These are phyloP conservation scores for Allobates femoralis DNA, from an alignment of 2,797 vertebrate genomes.

Conservation along the genomic window DNA sequence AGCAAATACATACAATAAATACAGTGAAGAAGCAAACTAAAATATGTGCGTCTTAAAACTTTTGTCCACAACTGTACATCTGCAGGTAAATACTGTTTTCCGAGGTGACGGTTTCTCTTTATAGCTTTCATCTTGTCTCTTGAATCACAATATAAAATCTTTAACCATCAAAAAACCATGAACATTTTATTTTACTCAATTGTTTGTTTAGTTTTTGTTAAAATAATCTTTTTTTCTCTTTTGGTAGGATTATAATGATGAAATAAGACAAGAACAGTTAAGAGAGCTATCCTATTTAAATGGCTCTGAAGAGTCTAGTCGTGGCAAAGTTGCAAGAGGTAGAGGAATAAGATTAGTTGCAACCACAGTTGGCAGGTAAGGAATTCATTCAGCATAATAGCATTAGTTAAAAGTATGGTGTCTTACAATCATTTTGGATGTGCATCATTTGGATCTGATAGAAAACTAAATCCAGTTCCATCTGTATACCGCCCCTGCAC, in stretches of 20 bases:
- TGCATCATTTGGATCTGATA: not conserved
- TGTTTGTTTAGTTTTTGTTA: not conserved
- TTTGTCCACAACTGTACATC: too few relatives aligned
- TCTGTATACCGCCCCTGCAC: not conserved
- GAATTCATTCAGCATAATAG: not conserved
- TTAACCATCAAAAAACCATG: not conserved
- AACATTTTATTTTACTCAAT: not conserved
- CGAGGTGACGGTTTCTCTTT: not conserved
- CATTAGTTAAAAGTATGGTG: not conserved
- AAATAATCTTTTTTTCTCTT: not conserved
- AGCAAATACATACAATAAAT: too few relatives aligned
- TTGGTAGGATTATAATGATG: slow-evolving; percentile 94
- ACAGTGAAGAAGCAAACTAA: too few relatives aligned
- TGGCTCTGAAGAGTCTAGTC: slow-evolving; percentile 89
- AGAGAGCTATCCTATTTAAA: slow-evolving; percentile 95
- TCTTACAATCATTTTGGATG: not conserved
- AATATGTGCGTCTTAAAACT: too few relatives aligned
- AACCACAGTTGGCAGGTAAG: slow-evolving; percentile 84
- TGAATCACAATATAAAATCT: not conserved
- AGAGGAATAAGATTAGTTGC: slow-evolving; percentile 82
- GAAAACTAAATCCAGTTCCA: not conserved
- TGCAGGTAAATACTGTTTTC: too few relatives aligned
- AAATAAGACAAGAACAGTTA: slow-evolving; percentile 98
- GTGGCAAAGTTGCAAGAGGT: slow-evolving; percentile 84
- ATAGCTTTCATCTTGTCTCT: not conserved